A percentile compares a stretch with the other conserved stretches of the same genome.
Conservation (phyloP, 2,888 invertebrate genomes). For the Lamellibrachia satsuma region DNA sequence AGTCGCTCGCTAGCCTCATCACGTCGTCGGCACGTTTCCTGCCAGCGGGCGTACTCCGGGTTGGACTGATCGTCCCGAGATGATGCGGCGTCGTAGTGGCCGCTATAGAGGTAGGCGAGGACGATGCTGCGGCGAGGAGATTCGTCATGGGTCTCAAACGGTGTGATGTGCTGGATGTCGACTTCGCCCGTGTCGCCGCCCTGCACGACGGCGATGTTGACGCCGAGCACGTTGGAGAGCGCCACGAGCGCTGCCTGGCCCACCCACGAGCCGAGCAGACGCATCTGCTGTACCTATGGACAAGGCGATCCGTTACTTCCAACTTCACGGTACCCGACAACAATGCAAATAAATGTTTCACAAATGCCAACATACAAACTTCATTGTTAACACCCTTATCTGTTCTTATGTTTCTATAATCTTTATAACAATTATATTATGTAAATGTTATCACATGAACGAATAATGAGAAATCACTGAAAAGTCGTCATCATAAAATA, state of each 20-base stretch:
- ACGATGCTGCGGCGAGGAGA: constrained; percentile 27
- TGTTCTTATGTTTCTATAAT: not conserved
- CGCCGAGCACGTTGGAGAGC: constrained; percentile 33
- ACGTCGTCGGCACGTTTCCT: not conserved
- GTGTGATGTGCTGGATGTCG: constrained; percentile 38
- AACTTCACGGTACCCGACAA: not conserved
- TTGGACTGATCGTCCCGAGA: constrained; percentile 30
- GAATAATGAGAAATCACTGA: not conserved
- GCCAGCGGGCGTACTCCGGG: constrained; percentile 34
- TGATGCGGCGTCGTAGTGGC: constrained; percentile 37
- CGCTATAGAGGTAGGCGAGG: constrained; percentile 38
- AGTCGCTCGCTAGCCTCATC: not conserved
- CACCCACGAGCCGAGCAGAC: constrained; percentile 30
- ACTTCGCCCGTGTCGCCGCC: constrained; percentile 39
- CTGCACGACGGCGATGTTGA: constrained; percentile 38
- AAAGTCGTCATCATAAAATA: not conserved
- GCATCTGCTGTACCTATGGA: constrained; percentile 28
- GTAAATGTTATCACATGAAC: not conserved
- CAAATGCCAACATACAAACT: not conserved
- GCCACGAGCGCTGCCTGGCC: constrained; percentile 38
- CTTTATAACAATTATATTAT: not conserved
- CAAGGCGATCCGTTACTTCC: not conserved
- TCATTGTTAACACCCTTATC: not conserved
- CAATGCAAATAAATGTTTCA: not conserved
- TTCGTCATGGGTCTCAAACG: constrained; percentile 29